Conservation (phyloP, 1,140 invertebrate species). For the Drosophila busckii region DNA sequence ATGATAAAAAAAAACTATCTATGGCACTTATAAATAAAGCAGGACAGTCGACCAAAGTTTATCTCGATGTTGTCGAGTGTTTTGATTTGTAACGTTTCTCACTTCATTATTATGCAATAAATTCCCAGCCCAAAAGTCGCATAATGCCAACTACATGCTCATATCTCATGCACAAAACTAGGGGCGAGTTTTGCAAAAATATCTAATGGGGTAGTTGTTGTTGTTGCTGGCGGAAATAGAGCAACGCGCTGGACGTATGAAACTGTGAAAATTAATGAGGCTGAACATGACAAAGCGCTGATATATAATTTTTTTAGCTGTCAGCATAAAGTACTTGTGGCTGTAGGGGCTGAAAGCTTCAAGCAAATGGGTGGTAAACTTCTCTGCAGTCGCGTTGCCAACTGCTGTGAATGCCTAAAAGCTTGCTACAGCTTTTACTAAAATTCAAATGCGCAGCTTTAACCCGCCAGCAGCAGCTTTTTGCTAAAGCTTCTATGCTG, state of each 20-base stretch:
- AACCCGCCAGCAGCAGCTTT: neutral
- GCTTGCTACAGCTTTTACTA: neutral
- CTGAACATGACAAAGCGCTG: constrained; percentile 43
- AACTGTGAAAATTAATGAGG: constrained; percentile 57
- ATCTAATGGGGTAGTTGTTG: constrained; percentile 24
- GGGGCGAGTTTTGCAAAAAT: constrained; percentile 9
- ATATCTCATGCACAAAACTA: constrained; percentile 14
- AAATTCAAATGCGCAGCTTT: neutral
- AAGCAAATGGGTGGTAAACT: neutral
- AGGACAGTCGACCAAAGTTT: constrained; percentile 43
- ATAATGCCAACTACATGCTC: constrained; percentile 55
- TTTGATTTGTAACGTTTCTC: constrained; percentile 79
- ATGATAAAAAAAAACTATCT: constrained; percentile 66
- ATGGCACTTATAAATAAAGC: too few species aligned
- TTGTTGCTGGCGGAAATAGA: constrained; percentile 46
- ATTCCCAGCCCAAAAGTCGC: constrained; percentile 28
- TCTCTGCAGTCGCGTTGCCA: constrained; percentile 31
- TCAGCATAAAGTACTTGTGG: constrained; percentile 5
- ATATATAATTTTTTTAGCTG: constrained; percentile 26
- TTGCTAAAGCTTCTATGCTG: constrained; percentile 4
- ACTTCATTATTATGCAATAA: constrained; percentile 79
- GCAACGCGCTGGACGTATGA: constrained; percentile 41
- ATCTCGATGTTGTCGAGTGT: constrained; percentile 75
- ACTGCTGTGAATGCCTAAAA: neutral
- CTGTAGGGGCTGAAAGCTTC: too few species aligned